Evolutionary conservation across 1,140 invertebrate species (phyloP).

Genomic region (Nautilus pompilius): DNA sequence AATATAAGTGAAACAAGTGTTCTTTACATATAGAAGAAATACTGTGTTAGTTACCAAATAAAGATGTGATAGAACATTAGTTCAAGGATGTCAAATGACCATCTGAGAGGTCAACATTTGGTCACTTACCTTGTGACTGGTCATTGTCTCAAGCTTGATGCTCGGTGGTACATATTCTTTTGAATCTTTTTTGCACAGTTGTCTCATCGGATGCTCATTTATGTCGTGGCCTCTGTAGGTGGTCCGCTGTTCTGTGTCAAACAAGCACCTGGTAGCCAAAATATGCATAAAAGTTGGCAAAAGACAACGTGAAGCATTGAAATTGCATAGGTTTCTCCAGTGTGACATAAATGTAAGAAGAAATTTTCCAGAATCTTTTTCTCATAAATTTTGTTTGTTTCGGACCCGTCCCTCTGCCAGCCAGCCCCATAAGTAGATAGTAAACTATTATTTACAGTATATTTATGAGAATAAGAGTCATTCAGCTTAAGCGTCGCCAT

Average conservation of each 20-base stretch:
- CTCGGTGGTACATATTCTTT: conserved; percentile 29
- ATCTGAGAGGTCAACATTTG: not conserved
- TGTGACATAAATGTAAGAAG: too few relatives aligned
- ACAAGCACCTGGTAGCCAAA: not conserved
- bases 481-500: too few relatives aligned
- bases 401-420: too few relatives aligned
- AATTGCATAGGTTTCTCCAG: not conserved
- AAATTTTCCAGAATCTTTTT: too few relatives aligned
- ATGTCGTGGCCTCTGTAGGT: conserved; percentile 41
- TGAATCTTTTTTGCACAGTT: conserved; percentile 31
- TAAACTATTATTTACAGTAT: too few relatives aligned
- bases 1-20: not conserved
- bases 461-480: too few relatives aligned
- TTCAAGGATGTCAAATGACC: not conserved
- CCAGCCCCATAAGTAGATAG: too few relatives aligned
- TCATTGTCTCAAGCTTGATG: conserved; percentile 31
- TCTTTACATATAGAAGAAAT: not conserved
- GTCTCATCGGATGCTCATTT: conserved; percentile 24
- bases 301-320: not conserved
- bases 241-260: conserved; percentile 41
- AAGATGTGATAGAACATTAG: not conserved
- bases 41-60: not conserved
- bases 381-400: too few relatives aligned
- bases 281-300: not conserved
- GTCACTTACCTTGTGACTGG: conserved; percentile 37